A percentile compares a stretch with the other conserved stretches of the same genome.
Conservation (phyloP, 2,888 invertebrate species). For the Cloeon dipterum region DNA sequence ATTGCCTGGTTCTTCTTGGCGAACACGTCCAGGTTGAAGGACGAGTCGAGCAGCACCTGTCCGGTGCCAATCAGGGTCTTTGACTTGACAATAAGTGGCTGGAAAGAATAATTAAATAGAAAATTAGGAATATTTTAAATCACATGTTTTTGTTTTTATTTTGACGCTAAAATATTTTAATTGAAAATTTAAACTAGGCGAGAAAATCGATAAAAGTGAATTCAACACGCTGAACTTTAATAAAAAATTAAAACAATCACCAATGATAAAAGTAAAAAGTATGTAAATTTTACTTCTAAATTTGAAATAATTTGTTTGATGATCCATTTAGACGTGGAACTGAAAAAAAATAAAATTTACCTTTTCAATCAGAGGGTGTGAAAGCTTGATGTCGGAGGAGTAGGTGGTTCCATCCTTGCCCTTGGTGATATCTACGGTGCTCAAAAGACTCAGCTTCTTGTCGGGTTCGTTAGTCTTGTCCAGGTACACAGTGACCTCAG, state of each 20-base stretch:
- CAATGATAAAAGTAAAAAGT: too few relatives aligned
- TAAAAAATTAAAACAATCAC: too few relatives aligned
- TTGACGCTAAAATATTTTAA: neutral
- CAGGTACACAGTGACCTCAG: slow-evolving; percentile 38
- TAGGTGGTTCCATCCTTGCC: neutral
- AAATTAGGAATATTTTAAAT: slow-evolving; percentile 3
- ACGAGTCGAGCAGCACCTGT: slow-evolving; percentile 17
- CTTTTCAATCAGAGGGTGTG: slow-evolving; percentile 40
- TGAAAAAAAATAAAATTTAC: slow-evolving; percentile 15
- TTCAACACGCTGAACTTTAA: too few relatives aligned
- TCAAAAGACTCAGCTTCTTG: slow-evolving; percentile 30
- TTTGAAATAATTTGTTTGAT: too few relatives aligned
- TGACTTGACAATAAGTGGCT: slow-evolving; percentile 23
- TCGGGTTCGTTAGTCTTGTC: slow-evolving; percentile 46
- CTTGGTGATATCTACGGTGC: slow-evolving; percentile 15
- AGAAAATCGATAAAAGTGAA: too few relatives aligned
- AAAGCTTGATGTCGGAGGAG: slow-evolving; percentile 28
- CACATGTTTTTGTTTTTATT: neutral
- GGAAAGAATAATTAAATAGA: slow-evolving; percentile 5
- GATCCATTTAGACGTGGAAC: too few relatives aligned
- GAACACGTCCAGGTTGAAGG: slow-evolving; percentile 32
- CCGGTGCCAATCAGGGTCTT: slow-evolving; percentile 10
- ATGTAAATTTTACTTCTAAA: too few relatives aligned
- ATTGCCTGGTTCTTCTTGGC: slow-evolving; percentile 31
- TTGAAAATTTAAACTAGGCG: neutral